Conservation (phyloP, 2,888 invertebrate species). For the Xylota sylvarum region DNA sequence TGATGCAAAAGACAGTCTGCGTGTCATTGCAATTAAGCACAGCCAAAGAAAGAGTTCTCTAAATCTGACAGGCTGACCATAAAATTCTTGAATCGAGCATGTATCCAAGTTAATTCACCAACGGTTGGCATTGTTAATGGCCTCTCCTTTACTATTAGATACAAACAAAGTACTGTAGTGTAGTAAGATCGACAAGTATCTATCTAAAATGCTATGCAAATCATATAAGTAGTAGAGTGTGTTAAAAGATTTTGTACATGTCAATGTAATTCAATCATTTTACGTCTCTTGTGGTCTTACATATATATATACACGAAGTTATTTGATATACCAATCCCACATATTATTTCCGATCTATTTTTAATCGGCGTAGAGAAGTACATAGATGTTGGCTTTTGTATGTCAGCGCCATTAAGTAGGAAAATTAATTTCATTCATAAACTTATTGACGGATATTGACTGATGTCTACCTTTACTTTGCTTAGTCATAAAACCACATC, state of each 20-base stretch:
- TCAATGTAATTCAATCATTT: constrained; percentile 68
- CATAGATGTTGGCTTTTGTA: background rate
- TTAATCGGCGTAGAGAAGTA: constrained; percentile 10
- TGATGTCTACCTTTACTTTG: background rate
- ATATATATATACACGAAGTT: constrained; percentile 40
- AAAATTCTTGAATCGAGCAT: too few species aligned
- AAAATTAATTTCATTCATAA: constrained; percentile 68
- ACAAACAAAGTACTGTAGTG: background rate
- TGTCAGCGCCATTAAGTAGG: constrained; percentile 30
- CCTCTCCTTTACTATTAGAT: too few species aligned
- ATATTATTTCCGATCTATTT: constrained; percentile 68
- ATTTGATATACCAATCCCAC: constrained; percentile 56
- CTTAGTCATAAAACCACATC: background rate
- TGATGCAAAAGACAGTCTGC: too few species aligned
- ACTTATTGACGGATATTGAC: background rate
- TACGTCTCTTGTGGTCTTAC: constrained; percentile 68
- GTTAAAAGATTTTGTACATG: constrained; percentile 48
- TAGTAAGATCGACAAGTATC: constrained; percentile 38
- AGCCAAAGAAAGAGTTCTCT: too few species aligned
- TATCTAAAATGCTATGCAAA: constrained; percentile 33
- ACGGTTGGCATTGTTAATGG: too few species aligned
- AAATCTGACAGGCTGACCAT: too few species aligned
- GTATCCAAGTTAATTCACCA: too few species aligned
- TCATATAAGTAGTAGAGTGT: constrained; percentile 32
- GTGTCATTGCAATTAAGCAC: too few species aligned